Base-by-base conservation (phyloP, 2,113 vertebrate species). In the Ariopsis seemanni region DNA sequence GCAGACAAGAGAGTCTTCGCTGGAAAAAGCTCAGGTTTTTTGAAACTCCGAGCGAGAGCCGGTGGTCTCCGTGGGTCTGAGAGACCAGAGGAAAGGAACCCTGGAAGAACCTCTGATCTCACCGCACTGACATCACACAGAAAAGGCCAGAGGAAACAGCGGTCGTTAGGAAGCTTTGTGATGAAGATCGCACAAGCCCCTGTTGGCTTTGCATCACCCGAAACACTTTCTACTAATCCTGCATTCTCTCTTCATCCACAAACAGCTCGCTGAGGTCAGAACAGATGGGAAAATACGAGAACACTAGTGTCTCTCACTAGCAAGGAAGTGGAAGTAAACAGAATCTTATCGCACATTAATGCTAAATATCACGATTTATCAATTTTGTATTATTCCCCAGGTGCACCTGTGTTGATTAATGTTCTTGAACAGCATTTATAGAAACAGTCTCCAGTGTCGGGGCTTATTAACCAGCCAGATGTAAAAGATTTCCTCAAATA, bases 101-200 rank as follows among this genome's bases (percentile, higher is more conserved):
- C 75, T 78, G 65, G 84, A 90, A 80, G 72, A 90, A 83, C 69
- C 79, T 60, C 72, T 83, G 88, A 65, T 60, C 72, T 83, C 84
- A 65, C 50, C 62, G 22, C 25, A 69, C 55, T 48, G 58, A 63
- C 83, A 67, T 86, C 83, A 57, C 84, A 84, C 80, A 72, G 14
- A 55, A 81, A 52, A 69, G 71, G 74, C 81, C 85, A 84, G 58
- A 71, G 71, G 65, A 88, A 58, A 57, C 20, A 1, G 65, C 50
- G 87, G 81, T 86, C 84, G 65, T 34, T 25, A 48, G 72, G 53
- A 90, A 62, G 52, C 30, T 25, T 55, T 86, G 84, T 20, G 12
- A 57, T 83, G 22, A 42, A 50, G 55, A 53, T 84, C 75, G 25
- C 34, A 57, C 65, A n/a, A 87, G 50, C 83, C 63, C 4, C 74